phyloP scores from a whole-genome alignment of 2,797 vertebrate genomes.

The Siniperca undulata region DNA sequence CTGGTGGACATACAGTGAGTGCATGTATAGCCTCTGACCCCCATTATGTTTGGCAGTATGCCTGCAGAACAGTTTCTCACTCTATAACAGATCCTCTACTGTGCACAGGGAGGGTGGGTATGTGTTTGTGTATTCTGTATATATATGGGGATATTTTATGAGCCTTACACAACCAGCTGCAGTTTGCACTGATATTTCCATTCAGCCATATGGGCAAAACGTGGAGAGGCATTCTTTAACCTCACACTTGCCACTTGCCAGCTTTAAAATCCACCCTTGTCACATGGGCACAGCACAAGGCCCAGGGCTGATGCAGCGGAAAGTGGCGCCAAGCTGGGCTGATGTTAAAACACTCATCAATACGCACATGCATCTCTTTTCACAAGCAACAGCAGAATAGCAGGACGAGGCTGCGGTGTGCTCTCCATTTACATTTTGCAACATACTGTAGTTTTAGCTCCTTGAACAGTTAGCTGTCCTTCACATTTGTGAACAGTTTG shows the following conservation, averaged over 20 bases:
- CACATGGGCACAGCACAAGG: conserved; percentile 60
- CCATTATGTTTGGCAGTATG: conserved; percentile 47
- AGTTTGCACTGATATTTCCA: conserved; percentile 74
- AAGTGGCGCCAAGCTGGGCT: conserved; percentile 57
- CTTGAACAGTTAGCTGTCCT: conserved; percentile 7
- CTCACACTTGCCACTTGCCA: conserved; percentile 45
- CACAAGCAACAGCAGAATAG: conserved; percentile 39
- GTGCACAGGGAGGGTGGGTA: not conserved
- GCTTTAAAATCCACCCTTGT: conserved; percentile 57
- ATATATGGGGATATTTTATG: conserved; percentile 27
- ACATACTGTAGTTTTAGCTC: conserved; percentile 29
- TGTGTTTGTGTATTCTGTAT: not conserved
- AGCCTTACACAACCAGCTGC: conserved; percentile 49
- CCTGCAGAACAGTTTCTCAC: conserved; percentile 46
- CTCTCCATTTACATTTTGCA: conserved; percentile 38
- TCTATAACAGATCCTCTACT: conserved; percentile 30
- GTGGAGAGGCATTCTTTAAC: conserved; percentile 45
- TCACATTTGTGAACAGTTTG: conserved; percentile 36
- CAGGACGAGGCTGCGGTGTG: conserved; percentile 22
- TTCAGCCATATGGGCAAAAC: conserved; percentile 44
- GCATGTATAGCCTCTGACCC: conserved; percentile 67
- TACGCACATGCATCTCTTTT: conserved; percentile 47
- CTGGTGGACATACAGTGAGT: conserved; percentile 49
- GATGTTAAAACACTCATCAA: conserved; percentile 64
- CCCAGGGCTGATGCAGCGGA: conserved; percentile 70